Base-by-base conservation (phyloP, 2,888 invertebrate species). In the Trissolcus brochymenae region DNA sequence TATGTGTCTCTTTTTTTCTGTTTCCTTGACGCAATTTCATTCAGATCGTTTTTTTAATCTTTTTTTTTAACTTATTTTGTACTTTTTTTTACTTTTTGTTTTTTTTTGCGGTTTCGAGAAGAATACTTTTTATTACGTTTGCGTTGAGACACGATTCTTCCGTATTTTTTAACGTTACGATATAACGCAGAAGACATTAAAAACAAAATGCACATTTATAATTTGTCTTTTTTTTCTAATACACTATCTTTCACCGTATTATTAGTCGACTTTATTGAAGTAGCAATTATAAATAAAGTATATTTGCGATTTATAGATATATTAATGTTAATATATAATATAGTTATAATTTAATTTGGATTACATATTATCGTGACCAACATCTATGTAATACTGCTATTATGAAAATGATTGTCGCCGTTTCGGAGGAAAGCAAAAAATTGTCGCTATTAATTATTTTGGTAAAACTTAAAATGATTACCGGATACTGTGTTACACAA, bases 381-480 rank as follows among this genome's bases (percentile, higher is more conserved):
- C 82, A 83, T 17, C 80, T 81, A 84, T 74, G 35, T 81, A 82
- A 77, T 76, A 60, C 79, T 79, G 81, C 79, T 82, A 82, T 80
- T 19, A 50, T 78, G 74, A 76, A 79, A 84, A 14, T 16, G 6
- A 46, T 82, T 81, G 81, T 83, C 82, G 77, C 81, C 79, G 81
- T 35, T 35, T 82, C 80, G 75, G 79, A 78, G 83, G 35, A 9
- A 35, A 35, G 35, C 1, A 35, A 7, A 35, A 11, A 35, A 1
- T 29, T 35, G 82, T 83, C 82, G 83, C 84, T 84, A 84, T 86
- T 81, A 64, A 81, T 87, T 87, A 86, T 82, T 83, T 83, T 85
- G 86, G 86, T 87, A 86, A 81, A 85, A 85, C 82, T 78, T 86
- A 84, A 84, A 64, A 81, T 81, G 81, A 19, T 35, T 35, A 11